Percentiles rank a stretch among this genome's conserved stretches.
Evolutionary conservation across 1,140 invertebrate species (phyloP).

Genomic region (Bombus superbus): DNA sequence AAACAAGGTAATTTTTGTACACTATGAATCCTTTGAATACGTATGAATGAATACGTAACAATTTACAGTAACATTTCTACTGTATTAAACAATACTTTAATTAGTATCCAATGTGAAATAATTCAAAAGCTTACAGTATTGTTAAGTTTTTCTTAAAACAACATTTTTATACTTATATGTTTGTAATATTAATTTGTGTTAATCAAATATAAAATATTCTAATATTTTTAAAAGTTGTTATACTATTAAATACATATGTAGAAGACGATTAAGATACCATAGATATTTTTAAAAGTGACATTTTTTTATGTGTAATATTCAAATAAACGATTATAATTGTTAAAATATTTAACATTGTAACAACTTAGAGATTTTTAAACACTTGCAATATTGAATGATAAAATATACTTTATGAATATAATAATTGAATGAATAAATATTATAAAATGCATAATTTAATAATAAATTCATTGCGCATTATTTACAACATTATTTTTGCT

Average conservation of each 20-base stretch:
- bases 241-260: slow-evolving; percentile 21
- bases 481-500: slow-evolving; percentile 65
- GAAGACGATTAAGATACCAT: not conserved
- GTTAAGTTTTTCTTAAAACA: slow-evolving; percentile 6
- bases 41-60: not conserved
- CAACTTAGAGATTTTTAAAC: not conserved
- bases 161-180: slow-evolving; percentile 1
- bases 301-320: not conserved
- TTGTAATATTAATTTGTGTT: slow-evolving; percentile 13
- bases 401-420: slow-evolving; percentile 17
- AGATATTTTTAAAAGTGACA: not conserved
- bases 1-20: slow-evolving; percentile 16
- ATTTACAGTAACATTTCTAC: not conserved
- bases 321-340: not conserved
- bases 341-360: slow-evolving; percentile 3
- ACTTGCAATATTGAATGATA: not conserved
- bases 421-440: slow-evolving; percentile 18
- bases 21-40: not conserved
- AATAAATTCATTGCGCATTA: not conserved
- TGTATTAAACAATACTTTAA: not conserved
- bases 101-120: not conserved
- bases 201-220: not conserved
- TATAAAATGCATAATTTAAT: not conserved
- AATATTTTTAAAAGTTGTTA: slow-evolving; percentile 11
- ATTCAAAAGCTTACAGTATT: not conserved